A percentile compares a stretch with the other conserved stretches of the same genome.
These are phyloP conservation scores for Spodoptera picta DNA, from an alignment of 2,888 invertebrate species.

Conservation along the genomic window DNA sequence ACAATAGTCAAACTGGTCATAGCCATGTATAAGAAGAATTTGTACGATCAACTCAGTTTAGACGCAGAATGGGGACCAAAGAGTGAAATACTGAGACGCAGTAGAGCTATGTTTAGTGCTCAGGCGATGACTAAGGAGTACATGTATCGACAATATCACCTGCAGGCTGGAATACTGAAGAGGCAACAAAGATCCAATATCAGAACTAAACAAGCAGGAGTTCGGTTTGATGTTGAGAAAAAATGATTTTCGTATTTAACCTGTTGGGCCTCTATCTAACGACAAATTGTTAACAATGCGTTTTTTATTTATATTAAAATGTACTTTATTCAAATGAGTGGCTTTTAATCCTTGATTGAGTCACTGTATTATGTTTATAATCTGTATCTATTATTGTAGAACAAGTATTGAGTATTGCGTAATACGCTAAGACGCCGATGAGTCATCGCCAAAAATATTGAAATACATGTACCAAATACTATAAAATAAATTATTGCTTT, in stretches of 20 bases:
- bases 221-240: constrained; percentile 1
- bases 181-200: constrained; percentile 73
- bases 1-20: constrained; percentile 57
- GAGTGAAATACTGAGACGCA: constrained; percentile 73
- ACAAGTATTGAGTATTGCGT: constrained; percentile 82
- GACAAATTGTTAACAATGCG: neutral
- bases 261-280: neutral
- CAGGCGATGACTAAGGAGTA: constrained; percentile 87
- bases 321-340: constrained; percentile 44
- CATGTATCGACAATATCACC: constrained; percentile 83
- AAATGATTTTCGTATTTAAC: neutral
- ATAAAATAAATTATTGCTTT: constrained; percentile 60
- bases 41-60: constrained; percentile 58
- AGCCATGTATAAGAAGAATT: constrained; percentile 60
- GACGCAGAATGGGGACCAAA: constrained; percentile 78
- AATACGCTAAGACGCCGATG: constrained; percentile 72
- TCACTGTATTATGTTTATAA: constrained; percentile 69
- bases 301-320: constrained; percentile 7
- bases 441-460: constrained; percentile 81
- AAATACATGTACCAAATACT: constrained; percentile 61
- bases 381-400: constrained; percentile 77
- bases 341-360: constrained; percentile 64
- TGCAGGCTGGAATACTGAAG: constrained; percentile 77
- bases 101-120: constrained; percentile 83
- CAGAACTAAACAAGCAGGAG: no score